These are phyloP conservation scores for Drosophila oshimai DNA, from an alignment of 1,140 invertebrate genomes.

Conservation along the genomic window DNA sequence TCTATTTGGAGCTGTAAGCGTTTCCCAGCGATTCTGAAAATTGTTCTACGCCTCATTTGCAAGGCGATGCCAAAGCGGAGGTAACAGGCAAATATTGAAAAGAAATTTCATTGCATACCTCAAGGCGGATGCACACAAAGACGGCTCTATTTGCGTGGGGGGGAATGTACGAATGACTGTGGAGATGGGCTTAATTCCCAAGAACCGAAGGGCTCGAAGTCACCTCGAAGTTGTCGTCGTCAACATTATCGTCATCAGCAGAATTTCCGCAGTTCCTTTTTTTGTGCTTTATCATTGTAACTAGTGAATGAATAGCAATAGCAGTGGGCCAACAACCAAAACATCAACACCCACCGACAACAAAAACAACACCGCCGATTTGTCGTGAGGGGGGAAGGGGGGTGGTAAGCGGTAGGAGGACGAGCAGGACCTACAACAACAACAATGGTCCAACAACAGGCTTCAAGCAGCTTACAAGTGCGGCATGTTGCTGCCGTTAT, in stretches of 20 bases:
- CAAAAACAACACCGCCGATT: conserved; percentile 15
- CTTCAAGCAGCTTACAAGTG: conserved; percentile 78
- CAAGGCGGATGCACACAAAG: conserved; percentile 12
- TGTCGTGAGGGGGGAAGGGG: background rate
- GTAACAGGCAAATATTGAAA: conserved; percentile 60
- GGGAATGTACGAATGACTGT: background rate
- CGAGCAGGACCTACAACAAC: conserved; percentile 22
- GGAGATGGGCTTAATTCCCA: conserved; percentile 52
- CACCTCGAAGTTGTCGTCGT: conserved; percentile 46
- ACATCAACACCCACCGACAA: conserved; percentile 65
- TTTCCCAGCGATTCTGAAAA: conserved; percentile 36
- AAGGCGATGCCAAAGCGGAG: conserved; percentile 18
- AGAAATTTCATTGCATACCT: conserved; percentile 60
- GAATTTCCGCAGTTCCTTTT: conserved; percentile 74
- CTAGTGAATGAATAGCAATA: conserved; percentile 78
- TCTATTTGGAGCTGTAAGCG: conserved; percentile 17
- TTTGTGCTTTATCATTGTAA: conserved; percentile 80
- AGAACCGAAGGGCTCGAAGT: background rate
- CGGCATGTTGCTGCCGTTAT: conserved; percentile 78
- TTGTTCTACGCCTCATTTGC: conserved; percentile 64
- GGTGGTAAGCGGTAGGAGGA: background rate
- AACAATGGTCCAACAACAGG: conserved; percentile 68
- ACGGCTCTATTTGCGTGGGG: background rate
- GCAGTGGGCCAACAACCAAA: conserved; percentile 66
- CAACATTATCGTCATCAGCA: conserved; percentile 80